These are phyloP conservation scores for Ephestia elutella DNA, from an alignment of 1,140 invertebrate genomes.

Conservation along the genomic window DNA sequence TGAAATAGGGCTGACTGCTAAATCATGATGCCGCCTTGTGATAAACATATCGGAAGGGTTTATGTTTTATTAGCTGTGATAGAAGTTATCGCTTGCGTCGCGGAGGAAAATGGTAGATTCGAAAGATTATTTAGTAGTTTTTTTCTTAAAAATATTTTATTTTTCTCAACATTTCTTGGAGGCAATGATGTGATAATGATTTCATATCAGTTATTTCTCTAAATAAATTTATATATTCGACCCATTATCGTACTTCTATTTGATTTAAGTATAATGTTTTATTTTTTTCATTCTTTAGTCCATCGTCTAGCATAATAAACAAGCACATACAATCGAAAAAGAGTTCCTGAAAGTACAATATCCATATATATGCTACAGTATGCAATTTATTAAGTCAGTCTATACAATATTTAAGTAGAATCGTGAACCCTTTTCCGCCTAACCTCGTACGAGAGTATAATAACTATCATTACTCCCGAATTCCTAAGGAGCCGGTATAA, in stretches of 20 bases:
- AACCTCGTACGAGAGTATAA: not conserved
- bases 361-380: too few species aligned
- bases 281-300: too few species aligned
- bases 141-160: not conserved
- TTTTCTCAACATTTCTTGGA: not conserved
- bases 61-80: slow-evolving; percentile 52
- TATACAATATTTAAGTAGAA: too few species aligned
- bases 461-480: not conserved
- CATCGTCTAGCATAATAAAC: too few species aligned
- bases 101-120: not conserved
- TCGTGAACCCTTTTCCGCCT: not conserved
- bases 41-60: slow-evolving; percentile 60
- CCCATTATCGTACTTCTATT: too few species aligned
- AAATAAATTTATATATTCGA: too few species aligned
- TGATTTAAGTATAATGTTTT: too few species aligned
- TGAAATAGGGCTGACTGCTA: slow-evolving; percentile 59
- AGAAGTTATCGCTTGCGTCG: not conserved
- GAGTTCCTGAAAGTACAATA: too few species aligned
- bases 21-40: slow-evolving; percentile 49
- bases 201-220: too few species aligned
- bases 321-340: too few species aligned
- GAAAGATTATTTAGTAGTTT: not conserved
- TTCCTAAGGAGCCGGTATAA: not conserved
- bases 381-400: too few species aligned
- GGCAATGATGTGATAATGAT: too few species aligned